Base-by-base conservation (phyloP, 1,140 invertebrate species). In the Ostrea edulis region DNA sequence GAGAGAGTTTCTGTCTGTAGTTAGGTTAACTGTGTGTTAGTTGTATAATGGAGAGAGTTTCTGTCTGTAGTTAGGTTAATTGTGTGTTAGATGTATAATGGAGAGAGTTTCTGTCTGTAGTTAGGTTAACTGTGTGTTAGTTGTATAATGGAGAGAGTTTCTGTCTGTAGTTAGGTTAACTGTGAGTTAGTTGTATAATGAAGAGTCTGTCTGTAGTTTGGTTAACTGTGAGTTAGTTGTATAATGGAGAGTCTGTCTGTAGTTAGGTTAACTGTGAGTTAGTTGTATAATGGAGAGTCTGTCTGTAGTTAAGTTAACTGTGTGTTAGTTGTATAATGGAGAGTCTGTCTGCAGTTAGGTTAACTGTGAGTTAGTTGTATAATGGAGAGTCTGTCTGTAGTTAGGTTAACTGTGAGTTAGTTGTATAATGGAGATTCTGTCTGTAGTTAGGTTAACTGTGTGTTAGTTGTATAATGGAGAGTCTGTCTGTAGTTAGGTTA, bases 401-500 rank as follows among this genome's bases (percentile, higher is more conserved):
- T 62, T 20, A 62, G 55, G n/a, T 81, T 86, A 44, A 1, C 35
- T 44, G 35, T n/a, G n/a, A n/a, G n/a, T 44, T 44, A 44, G 35
- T 5, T 44, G 35, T 44, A 44, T 44, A 44, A 44, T 44, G 35
- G 35, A 44, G 35, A 44, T 1, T 44, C n/a, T n/a, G n/a, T n/a
- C n/a, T 88, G 87, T 77, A 86, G 55, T 62, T 20, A 62, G 55
- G n/a, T 81, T 86, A 44, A 1, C 35, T 44, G 35, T n/a, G n/a
- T n/a, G n/a, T 44, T 44, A 44, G 35, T 5, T 44, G 35, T 44
- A 44, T 44, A 44, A 44, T 44, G 35, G 35, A 44, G 35, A 44
- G 35, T 44, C n/a, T n/a, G n/a, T n/a, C n/a, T 88, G 87, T 77
- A 86, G 55, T 62, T 20, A 62, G 55, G n/a, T 81, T 86, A 44